Conservation (phyloP, 2,888 invertebrate species). For the Byasa hedistus region DNA sequence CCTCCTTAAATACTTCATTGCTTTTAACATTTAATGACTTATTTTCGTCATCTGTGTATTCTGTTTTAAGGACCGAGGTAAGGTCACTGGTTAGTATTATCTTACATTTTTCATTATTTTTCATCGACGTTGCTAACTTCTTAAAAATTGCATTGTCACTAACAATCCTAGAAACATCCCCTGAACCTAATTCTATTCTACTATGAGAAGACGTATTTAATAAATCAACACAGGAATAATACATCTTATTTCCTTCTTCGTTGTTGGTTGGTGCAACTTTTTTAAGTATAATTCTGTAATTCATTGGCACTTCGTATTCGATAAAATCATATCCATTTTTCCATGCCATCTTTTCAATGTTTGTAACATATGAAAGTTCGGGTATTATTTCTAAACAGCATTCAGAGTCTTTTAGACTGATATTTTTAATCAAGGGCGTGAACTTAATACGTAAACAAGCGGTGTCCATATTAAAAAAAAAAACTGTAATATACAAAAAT, state of each 20-base stretch:
- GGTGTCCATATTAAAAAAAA: conserved; percentile 50
- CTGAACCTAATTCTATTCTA: conserved; percentile 41
- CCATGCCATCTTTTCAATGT: conserved; percentile 61
- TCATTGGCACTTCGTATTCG: conserved; percentile 64
- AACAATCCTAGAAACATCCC: conserved; percentile 48
- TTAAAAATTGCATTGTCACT: conserved; percentile 54
- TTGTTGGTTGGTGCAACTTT: conserved; percentile 39
- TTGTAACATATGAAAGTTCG: conserved; percentile 54
- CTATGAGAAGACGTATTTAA: conserved; percentile 36
- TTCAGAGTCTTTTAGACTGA: conserved; percentile 44
- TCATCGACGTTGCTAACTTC: conserved; percentile 36
- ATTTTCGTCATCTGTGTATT: background rate
- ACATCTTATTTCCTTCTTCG: conserved; percentile 45
- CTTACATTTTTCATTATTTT: conserved; percentile 30
- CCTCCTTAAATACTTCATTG: conserved; percentile 6
- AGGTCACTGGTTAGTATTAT: conserved; percentile 26
- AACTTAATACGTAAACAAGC: conserved; percentile 61
- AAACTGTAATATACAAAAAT: conserved; percentile 35
- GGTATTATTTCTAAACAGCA: conserved; percentile 66
- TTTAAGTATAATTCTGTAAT: conserved; percentile 60
- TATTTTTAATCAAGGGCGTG: conserved; percentile 51
- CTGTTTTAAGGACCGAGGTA: conserved; percentile 5
- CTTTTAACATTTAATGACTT: background rate
- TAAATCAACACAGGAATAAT: conserved; percentile 66
- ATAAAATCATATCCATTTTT: conserved; percentile 47